phyloP scores from a whole-genome alignment of 2,113 vertebrate species.

The Brachirus orientalis region DNA sequence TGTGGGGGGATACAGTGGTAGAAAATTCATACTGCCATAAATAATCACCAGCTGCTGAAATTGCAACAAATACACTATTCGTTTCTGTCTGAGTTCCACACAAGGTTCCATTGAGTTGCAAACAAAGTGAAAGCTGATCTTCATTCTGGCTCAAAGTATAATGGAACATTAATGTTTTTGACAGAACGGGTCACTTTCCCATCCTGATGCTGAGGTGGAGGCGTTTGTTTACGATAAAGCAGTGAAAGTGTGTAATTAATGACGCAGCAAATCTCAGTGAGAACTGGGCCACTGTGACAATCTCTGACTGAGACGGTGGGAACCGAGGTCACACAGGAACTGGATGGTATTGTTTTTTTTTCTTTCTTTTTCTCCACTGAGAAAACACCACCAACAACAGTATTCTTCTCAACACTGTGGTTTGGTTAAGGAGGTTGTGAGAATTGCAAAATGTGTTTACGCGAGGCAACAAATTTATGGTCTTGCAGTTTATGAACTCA shows the following conservation, averaged over 20 bases:
- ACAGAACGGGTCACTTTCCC: too few species aligned
- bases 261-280: conserved; percentile 23
- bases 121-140: background rate
- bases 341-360: conserved; percentile 1
- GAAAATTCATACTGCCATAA: too few species aligned
- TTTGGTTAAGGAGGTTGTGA: conserved; percentile 40
- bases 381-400: conserved; percentile 25
- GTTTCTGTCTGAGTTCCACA: background rate
- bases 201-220: too few species aligned
- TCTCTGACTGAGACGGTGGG: conserved; percentile 48
- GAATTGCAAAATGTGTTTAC: conserved; percentile 52
- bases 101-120: background rate
- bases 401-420: conserved; percentile 37
- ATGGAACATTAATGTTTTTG: too few species aligned
- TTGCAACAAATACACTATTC: too few species aligned
- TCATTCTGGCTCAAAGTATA: background rate
- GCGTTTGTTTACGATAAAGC: conserved; percentile 30
- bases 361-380: conserved; percentile 52
- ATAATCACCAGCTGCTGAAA: too few species aligned
- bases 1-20: too few species aligned
- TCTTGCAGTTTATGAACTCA: conserved; percentile 17
- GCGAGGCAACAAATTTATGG: conserved; percentile 22
- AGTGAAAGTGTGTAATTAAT: conserved; percentile 43
- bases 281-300: conserved; percentile 56
- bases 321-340: conserved; percentile 45